Evolutionary conservation across 2,888 invertebrate genomes (phyloP), one percentile per base, ranked within the genome.

Genomic region (Andrena praecox): DNA sequence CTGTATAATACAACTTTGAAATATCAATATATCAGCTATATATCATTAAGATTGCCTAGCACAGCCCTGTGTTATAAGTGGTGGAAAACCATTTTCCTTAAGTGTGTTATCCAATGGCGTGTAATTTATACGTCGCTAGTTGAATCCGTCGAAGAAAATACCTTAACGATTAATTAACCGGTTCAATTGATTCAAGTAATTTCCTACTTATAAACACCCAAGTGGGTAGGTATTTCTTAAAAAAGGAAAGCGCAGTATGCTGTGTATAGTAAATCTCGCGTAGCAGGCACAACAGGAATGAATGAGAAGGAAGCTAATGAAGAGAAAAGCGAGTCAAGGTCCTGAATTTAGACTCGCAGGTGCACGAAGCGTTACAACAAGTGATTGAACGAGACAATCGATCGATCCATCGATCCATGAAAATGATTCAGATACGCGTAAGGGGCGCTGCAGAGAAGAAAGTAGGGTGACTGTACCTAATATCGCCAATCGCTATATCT

Each of bases 291-390:
- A 20, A 16, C 33, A 52, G 56, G 52, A 63, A 77, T 8, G 48
- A 42, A 75, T 62, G 64, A 48, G 42, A 56, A 66, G 62, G 62
- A 59, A 72, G 60, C 80, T 59, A 81, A 79, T 59, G 77, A 84
- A 73, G 84, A 68, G 89, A 84, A 42, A 85, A 86, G 84, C 75
- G 85, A 86, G 87, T 78, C 82, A 86, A 85, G 88, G 88, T 75
- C 70, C 52, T 62, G 73, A 72, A 76, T 83, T 73, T 63, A 84
- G 62, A 80, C 48, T 67, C 60, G 68, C 82, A 84, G 84, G 70
- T 85, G 85, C 63, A 77, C 66, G 77, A 64, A 75, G 71, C 62
- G 68, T 74, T 60, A 62, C 62, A 33, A 80, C 62, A 29, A 62
- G 50, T 35, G 27, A 42, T 20, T n/a, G 48, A 31, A 62, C 16